A percentile compares a stretch with the other conserved stretches of the same genome.
Conservation (phyloP, 2,888 invertebrate genomes). For the Pterostichus niger region DNA sequence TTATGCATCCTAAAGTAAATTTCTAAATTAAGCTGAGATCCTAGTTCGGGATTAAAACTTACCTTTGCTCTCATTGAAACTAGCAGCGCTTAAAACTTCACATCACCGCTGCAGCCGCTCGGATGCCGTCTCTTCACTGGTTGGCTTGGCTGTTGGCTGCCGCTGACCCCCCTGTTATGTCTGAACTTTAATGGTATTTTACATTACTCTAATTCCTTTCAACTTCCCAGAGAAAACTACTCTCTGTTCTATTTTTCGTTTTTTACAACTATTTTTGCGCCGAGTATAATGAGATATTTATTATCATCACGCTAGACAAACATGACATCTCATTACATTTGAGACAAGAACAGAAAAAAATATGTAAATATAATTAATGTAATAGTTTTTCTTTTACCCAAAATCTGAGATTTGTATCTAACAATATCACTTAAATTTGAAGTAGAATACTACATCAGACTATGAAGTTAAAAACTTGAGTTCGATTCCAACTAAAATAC, state of each 20-base stretch:
- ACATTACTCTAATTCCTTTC: constrained; percentile 59
- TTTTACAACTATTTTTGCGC: constrained; percentile 26
- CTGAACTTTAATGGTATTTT: constrained; percentile 57
- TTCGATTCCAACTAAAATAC: no score
- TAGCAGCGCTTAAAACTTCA: constrained; percentile 45
- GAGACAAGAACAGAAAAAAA: constrained; percentile 15
- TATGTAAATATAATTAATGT: no score
- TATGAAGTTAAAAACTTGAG: no score
- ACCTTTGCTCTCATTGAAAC: constrained; percentile 50
- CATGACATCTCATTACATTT: constrained; percentile 21
- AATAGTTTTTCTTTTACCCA: no score
- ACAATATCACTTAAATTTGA: no score
- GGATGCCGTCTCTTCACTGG: background rate
- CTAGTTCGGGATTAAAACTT: constrained; percentile 54
- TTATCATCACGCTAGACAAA: constrained; percentile 25
- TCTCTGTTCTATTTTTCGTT: constrained; percentile 25
- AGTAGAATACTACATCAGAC: no score
- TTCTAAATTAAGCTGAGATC: constrained; percentile 43
- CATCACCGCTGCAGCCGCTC: constrained; percentile 1
- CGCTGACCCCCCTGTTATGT: constrained; percentile 41
- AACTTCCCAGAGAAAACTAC: constrained; percentile 39
- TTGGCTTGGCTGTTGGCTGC: background rate
- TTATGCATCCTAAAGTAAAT: constrained; percentile 18
- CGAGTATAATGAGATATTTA: constrained; percentile 46
- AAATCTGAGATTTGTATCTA: no score